Percentiles rank a stretch among this genome's conserved stretches.
These are phyloP conservation scores for Babyrousa celebensis DNA, from an alignment of 2,797 vertebrate genomes.

Conservation along the genomic window DNA sequence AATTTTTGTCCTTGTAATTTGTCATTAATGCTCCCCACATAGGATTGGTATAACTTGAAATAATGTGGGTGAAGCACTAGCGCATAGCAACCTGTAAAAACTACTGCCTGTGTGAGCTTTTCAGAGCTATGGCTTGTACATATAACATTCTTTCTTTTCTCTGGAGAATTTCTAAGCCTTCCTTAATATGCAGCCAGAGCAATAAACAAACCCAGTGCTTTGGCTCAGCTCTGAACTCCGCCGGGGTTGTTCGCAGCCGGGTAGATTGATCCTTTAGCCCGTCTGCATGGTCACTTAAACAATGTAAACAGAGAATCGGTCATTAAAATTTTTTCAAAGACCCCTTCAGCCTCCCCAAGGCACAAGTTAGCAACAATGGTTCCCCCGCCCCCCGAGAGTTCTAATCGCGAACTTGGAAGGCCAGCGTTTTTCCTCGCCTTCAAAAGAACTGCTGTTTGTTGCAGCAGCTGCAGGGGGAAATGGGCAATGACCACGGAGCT, in stretches of 20 bases:
- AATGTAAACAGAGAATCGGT: neutral
- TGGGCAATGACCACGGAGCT: neutral
- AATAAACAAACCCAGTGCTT: neutral
- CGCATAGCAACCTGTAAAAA: neutral
- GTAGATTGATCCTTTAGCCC: neutral
- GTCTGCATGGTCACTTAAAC: neutral
- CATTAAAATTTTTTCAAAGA: neutral
- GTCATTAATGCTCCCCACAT: neutral
- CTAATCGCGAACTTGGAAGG: slow-evolving; percentile 35
- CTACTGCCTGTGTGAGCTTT: neutral
- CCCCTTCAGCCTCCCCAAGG: neutral
- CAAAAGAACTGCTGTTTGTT: slow-evolving; percentile 41
- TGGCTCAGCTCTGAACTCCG: neutral
- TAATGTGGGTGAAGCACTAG: neutral
- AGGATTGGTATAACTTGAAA: neutral
- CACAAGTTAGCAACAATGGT: neutral
- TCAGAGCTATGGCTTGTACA: neutral
- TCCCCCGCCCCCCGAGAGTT: neutral
- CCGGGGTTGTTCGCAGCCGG: neutral
- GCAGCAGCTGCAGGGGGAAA: slow-evolving; percentile 35
- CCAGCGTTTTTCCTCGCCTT: slow-evolving; percentile 24
- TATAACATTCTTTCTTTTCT: neutral
- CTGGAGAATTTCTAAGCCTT: neutral
- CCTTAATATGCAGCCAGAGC: neutral
- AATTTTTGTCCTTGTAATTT: neutral